Evolutionary conservation across 2,888 invertebrate species (phyloP).

Genomic region (Prosopocoilus inquinatus): DNA sequence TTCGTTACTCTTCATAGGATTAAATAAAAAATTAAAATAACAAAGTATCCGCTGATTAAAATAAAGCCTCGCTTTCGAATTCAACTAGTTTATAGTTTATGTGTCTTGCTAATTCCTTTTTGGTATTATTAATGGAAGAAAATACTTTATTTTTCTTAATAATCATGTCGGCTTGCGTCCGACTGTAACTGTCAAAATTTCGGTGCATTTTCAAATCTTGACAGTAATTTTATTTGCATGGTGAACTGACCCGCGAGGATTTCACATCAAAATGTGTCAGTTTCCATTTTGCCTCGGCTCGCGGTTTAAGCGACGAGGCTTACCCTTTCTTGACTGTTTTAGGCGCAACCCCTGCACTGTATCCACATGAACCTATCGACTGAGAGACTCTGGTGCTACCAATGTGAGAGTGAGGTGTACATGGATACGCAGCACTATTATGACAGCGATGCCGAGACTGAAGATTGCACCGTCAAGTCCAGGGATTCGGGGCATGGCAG

Average conservation of each 20-base stretch:
- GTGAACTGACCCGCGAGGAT: not conserved
- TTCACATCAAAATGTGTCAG: conserved; percentile 9
- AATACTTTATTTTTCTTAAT: too few species aligned
- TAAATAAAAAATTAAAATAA: too few species aligned
- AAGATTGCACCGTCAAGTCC: conserved; percentile 31
- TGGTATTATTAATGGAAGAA: too few species aligned
- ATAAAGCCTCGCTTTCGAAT: too few species aligned
- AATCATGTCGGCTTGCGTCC: not conserved
- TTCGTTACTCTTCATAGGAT: too few species aligned
- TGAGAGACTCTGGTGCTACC: conserved; percentile 84
- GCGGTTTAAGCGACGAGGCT: not conserved
- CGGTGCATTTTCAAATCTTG: conserved; percentile 4
- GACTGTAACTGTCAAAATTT: conserved; percentile 5
- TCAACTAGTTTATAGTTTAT: too few species aligned
- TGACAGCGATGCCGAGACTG: conserved; percentile 41
- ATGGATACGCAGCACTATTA: conserved; percentile 40
- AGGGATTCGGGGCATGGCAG: conserved; percentile 44
- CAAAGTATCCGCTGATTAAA: too few species aligned
- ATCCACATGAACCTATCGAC: conserved; percentile 84
- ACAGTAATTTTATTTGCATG: not conserved
- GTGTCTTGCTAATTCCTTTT: too few species aligned
- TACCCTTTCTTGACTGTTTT: conserved; percentile 24
- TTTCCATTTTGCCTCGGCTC: not conserved
- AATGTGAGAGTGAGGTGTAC: conserved; percentile 81
- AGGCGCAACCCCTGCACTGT: conserved; percentile 68